A percentile compares a stretch with the other conserved stretches of the same genome.
These are phyloP conservation scores for Alloplasta piceator DNA, from an alignment of 2,888 invertebrate species.

Conservation along the genomic window DNA sequence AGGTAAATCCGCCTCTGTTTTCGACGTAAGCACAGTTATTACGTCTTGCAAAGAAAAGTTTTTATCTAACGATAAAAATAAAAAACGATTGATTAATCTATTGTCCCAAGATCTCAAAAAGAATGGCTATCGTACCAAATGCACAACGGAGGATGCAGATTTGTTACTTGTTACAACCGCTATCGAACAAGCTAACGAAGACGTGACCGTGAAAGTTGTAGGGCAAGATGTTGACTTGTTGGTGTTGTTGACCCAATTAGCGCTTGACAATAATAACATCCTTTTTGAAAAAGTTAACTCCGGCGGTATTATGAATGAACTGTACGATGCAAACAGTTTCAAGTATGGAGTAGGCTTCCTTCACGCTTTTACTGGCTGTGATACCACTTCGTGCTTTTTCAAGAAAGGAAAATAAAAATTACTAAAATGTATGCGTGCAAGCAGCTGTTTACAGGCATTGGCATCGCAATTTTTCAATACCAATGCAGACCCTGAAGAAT, in stretches of 20 bases:
- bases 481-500: too few species aligned
- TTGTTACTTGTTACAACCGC: conserved; percentile 1
- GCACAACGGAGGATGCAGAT: conserved; percentile 22
- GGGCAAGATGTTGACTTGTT: conserved; percentile 16
- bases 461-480: too few species aligned
- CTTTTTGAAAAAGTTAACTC: conserved; percentile 6
- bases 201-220: conserved; percentile 11
- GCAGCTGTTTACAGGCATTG: too few species aligned
- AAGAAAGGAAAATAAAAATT: too few species aligned
- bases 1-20: too few species aligned
- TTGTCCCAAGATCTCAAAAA: conserved; percentile 2
- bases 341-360: neutral
- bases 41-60: conserved; percentile 22
- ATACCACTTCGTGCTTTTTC: too few species aligned
- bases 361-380: neutral
- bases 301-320: neutral
- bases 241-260: conserved; percentile 19
- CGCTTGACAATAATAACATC: neutral
- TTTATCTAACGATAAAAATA: conserved; percentile 12
- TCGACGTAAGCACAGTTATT: conserved; percentile 9
- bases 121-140: neutral
- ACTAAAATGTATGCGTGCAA: too few species aligned
- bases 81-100: neutral
- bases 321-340: conserved; percentile 11
- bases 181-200: neutral